Conservation (phyloP, 2,888 invertebrate species). For the Timema cristinae region DNA sequence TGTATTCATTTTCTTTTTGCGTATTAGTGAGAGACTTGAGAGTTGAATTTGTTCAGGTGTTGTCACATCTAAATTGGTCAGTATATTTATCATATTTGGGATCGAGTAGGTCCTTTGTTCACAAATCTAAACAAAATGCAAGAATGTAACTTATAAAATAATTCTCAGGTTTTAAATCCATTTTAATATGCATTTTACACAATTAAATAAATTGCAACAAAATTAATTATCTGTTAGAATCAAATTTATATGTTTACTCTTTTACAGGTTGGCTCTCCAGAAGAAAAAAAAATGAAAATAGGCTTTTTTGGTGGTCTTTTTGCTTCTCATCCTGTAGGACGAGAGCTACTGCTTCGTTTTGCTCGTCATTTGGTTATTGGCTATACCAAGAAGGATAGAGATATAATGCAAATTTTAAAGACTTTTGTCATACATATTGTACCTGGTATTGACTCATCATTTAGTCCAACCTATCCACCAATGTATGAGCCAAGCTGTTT, state of each 20-base stretch:
- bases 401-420: conserved; percentile 60
- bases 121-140: no score
- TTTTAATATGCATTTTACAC: no score
- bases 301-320: conserved; percentile 80
- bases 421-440: conserved; percentile 75
- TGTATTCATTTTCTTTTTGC: no score
- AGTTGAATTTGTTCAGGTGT: no score
- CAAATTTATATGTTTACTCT: conserved; percentile 23
- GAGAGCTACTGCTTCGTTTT: conserved; percentile 78
- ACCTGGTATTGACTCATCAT: conserved; percentile 61
- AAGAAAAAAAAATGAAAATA: conserved; percentile 78
- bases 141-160: no score
- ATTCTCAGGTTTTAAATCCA: no score
- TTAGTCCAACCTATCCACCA: conserved; percentile 45
- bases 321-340: conserved; percentile 75
- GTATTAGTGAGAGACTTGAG: no score
- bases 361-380: conserved; percentile 76
- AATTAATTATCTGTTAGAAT: no score
- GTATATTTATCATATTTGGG: no score
- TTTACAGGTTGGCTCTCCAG: conserved; percentile 67
- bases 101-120: no score
- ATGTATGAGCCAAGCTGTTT: conserved; percentile 4
- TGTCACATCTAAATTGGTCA: no score
- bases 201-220: no score
- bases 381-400: conserved; percentile 54